Percentiles rank a stretch among this genome's conserved stretches.
Conservation (phyloP, 2,888 invertebrate species). For the Dryococelus australis region DNA sequence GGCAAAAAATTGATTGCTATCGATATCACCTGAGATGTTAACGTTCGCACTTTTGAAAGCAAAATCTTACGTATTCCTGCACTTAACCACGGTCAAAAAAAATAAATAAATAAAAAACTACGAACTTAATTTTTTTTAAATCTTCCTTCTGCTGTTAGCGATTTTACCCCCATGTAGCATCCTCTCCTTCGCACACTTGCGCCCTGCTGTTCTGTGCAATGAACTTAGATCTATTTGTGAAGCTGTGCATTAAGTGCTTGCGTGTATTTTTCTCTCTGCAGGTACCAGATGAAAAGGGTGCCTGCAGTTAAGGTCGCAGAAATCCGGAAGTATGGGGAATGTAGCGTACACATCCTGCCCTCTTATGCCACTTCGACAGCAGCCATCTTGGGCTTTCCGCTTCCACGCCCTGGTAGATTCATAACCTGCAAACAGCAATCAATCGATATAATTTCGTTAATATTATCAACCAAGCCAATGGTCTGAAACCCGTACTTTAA, state of each 20-base stretch:
- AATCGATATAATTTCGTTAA: neutral
- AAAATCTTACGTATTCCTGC: too few species aligned
- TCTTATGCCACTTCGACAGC: neutral
- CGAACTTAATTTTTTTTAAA: neutral
- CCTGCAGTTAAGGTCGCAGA: neutral
- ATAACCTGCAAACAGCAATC: too few species aligned
- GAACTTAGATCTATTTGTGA: neutral
- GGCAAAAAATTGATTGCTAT: too few species aligned
- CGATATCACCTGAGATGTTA: too few species aligned
- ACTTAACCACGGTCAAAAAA: too few species aligned
- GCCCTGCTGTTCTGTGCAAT: neutral
- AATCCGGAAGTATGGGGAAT: neutral
- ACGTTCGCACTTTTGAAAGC: too few species aligned
- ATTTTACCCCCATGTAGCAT: neutral
- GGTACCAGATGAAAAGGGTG: neutral
- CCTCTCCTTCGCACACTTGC: neutral
- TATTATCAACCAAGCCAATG: neutral
- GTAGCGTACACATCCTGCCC: neutral
- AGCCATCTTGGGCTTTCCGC: neutral
- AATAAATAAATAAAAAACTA: too few species aligned
- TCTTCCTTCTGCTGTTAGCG: neutral
- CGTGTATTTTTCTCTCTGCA: slow-evolving; percentile 1
- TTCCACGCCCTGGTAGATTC: neutral
- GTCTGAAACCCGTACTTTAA: neutral
- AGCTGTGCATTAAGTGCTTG: slow-evolving; percentile 1